Base-by-base conservation (phyloP, 2,797 vertebrate genomes). In the Pempheris klunzingeri region DNA sequence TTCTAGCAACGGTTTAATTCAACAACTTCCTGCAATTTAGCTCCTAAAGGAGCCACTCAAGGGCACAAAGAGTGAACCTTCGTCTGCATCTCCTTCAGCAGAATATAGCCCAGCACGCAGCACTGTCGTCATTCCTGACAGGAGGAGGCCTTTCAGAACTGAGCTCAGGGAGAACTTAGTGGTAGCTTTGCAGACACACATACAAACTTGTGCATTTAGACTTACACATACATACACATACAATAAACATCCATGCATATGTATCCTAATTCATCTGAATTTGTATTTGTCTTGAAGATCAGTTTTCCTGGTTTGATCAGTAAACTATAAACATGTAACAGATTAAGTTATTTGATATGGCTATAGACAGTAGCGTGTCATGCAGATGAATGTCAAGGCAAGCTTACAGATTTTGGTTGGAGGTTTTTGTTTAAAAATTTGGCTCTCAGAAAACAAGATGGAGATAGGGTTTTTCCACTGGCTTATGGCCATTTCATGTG, bases 11-110 rank as follows among this genome's bases (percentile, higher is more conserved):
- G 84, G 84, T 95, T 94, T 94, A 92, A 94, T 95, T 94, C 91
- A 92, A 90, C 85, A 88, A 94, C 91, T 95, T 96, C 92, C 93
- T 90, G 93, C 91, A 93, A 94, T 95, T 94, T 94, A 88, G 88
- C 86, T 90, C 73, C 87, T 90, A 90, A 92, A 94, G 88, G 89
- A 94, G 90, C 87, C 81, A 92, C 93, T 93, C 87, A 88, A 88
- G 88, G 91, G 90, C 84, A 89, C 86, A 92, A 88, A 87, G 77
- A 88, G 75, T 83, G 87, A 89, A 88, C 77, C 83, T 90, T 78
- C 86, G 76, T 85, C 87, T 82, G 81, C 80, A 78, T 87, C 87
- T 88, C 81, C 80, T 90, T 81, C 66, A 81, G 73, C 74, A 83
- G 64, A 88, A 88, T 84, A 77, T 57, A 85, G 87, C 90, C 74